Evolutionary conservation across 1,140 invertebrate genomes (phyloP), one percentile per base, ranked within the genome.

Genomic region (Sinonovacula constricta): DNA sequence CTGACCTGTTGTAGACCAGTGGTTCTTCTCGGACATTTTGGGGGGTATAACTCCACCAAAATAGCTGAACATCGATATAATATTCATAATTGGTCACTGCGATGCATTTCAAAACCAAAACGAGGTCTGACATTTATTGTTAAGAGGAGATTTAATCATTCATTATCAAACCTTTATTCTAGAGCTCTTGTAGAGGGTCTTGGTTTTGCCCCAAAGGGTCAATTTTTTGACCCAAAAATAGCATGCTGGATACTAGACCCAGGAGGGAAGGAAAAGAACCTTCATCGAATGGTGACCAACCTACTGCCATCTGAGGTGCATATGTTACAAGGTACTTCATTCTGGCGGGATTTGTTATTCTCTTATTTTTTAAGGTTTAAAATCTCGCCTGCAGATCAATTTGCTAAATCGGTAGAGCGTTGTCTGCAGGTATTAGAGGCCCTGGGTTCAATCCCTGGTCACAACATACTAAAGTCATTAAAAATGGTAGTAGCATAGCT

Each of bases 211-310:
- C 68, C 84, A 2, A 56, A 65, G 26, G 84, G 82, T 30, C 72
- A 79, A 31, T 89, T 88, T 82, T 90, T 94, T 67, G 96, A 97
- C 92, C 95, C 95, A 7, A 93, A 93, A 85, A 91, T 95, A 56
- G 95, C 93, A 22, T 93, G 93, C 86, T 97, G 96, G 96, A 81
- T 97, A 54, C 82, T 96, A 18, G 93, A 96, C 89, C 94, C 95
- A 0, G 94, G 94, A 56, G 89, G 85, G 57, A 91, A 89, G n/a
- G 92, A 94, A 79, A 86, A 87, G 54, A 91, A 84, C 74, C 83
- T 92, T 31, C 90, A 90, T 71, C 83, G 88, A 45, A 81, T 91
- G 83, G 86, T 91, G 10, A 86, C 85, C 22, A 87, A 85, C 63
- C 88, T 82, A 57, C 63, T 86, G 62, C 90, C 90, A 7, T 65